Percentiles rank a stretch among this genome's conserved stretches.
Conservation (phyloP, 2,113 vertebrate species). For the Pantherophis guttatus region DNA sequence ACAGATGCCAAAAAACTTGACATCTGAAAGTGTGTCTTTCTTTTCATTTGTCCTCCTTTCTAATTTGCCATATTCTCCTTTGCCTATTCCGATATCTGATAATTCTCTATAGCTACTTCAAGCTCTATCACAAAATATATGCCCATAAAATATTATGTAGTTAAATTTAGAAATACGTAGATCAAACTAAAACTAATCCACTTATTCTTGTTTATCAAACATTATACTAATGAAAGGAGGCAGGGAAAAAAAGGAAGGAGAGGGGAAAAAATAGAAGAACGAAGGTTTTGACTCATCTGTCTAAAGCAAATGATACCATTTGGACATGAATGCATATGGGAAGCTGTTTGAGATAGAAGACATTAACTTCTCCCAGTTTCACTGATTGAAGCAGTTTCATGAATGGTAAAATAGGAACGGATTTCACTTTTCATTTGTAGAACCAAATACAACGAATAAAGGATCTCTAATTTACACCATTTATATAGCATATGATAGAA, state of each 20-base stretch:
- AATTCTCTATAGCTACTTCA: background rate
- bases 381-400: background rate
- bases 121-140: background rate
- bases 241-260: background rate
- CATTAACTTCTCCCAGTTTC: background rate
- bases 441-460: background rate
- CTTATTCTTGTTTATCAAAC: background rate
- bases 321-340: background rate
- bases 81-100: background rate
- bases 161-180: background rate
- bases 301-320: background rate
- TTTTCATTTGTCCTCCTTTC: background rate
- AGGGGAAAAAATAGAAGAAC: background rate
- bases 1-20: background rate
- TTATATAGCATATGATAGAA: background rate
- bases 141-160: background rate
- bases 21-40: background rate
- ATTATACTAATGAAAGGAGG: background rate
- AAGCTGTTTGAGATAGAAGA: background rate
- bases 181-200: background rate
- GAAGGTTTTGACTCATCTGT: background rate
- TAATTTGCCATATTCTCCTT: background rate
- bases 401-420: background rate
- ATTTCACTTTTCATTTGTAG: background rate
- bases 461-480: background rate